Evolutionary conservation across 2,113 vertebrate genomes (phyloP), one percentile per base, ranked within the genome.

Genomic region (Haemorhous mexicanus): DNA sequence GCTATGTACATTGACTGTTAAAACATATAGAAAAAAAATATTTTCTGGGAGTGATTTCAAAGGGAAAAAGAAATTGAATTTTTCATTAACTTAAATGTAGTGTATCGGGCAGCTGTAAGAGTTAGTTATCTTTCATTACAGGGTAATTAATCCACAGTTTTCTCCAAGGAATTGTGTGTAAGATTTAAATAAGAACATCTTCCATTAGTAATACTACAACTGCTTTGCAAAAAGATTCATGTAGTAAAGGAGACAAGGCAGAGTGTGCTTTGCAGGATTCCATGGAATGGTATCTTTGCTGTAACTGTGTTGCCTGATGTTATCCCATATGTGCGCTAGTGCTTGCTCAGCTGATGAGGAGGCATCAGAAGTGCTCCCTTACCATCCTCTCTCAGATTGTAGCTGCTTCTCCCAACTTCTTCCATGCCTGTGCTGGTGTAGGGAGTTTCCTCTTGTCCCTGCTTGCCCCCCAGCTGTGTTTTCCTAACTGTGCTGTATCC

Each of bases 81-180:
- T 83, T 93, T 90, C 4, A 59, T 83, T 85, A 83, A 49, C 41
- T 70, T 90, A 90, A 68, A 53, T 58, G 27, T 21, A 14, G 32
- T 21, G 4, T 69, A 37, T 85, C 53, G 23, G 55, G 74, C 74
- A 85, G 46, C 53, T 35, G 9, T 74, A 63, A 74, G 78, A 93
- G 17, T 53, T 73, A 66, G 63, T 91, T 87, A 44, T 70, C 46
- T 91, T 83, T 84, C 49, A 58, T 93, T 89, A 64, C 37, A 39
- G 27, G 4, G 19, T 93, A 76, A 95, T 95, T 94, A 95, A 82
- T 69, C 35, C 23, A 46, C 28, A 58, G 32, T 80, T 74, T 94
- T 88, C 78, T 79, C 63, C 23, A 83, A 91, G 81, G 75, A 90
- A 28, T n/a, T 35, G 18, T 49, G 26, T 33, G 43, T 58, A 73